Conservation (phyloP, 2,113 vertebrate species). For the Pygoscelis antarcticus region DNA sequence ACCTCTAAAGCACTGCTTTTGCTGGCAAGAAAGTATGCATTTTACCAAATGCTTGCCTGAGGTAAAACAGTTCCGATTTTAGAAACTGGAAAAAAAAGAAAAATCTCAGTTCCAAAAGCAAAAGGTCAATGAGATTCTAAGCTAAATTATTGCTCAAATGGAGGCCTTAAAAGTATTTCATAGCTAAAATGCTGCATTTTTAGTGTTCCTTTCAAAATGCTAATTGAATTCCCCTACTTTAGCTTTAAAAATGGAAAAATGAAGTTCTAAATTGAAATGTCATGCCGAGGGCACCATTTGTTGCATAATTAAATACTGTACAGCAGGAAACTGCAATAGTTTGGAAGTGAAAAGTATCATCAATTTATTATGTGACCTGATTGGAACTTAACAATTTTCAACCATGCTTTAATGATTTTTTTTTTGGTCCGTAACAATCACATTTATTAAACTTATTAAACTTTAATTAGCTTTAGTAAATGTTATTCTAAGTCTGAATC, state of each 20-base stretch:
- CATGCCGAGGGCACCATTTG: conserved; percentile 64
- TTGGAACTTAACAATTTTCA: conserved; percentile 76
- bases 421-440: conserved; percentile 79
- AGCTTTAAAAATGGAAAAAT: conserved; percentile 73
- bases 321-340: conserved; percentile 62
- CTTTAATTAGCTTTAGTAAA: conserved; percentile 89
- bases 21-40: neutral
- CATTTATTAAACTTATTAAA: conserved; percentile 92
- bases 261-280: conserved; percentile 68
- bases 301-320: conserved; percentile 70
- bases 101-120: neutral
- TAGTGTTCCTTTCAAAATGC: conserved; percentile 67
- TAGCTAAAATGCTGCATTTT: conserved; percentile 63
- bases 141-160: conserved; percentile 56
- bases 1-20: neutral
- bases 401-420: conserved; percentile 80
- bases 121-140: conserved; percentile 49
- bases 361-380: conserved; percentile 77
- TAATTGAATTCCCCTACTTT: conserved; percentile 71
- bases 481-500: conserved; percentile 74
- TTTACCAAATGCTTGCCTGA: neutral
- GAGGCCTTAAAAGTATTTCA: conserved; percentile 43
- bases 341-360: conserved; percentile 59
- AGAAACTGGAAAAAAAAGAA: neutral
- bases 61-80: neutral